These are phyloP conservation scores for Esperia sulphurella DNA, from an alignment of 2,888 invertebrate species.

Conservation along the genomic window DNA sequence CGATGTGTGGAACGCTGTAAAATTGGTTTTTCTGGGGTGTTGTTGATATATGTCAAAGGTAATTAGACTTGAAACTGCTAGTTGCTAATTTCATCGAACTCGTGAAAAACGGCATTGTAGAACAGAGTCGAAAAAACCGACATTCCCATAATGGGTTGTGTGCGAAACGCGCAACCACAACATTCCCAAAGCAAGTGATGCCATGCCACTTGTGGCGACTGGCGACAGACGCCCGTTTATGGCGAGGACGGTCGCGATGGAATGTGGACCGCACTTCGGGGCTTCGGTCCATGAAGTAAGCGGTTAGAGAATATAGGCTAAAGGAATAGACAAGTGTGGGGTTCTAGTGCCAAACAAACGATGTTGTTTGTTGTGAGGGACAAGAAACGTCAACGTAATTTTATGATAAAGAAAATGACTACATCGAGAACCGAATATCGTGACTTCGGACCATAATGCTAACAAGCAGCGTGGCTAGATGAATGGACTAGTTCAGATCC, in stretches of 20 bases:
- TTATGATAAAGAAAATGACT: too few relatives aligned
- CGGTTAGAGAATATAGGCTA: conserved; percentile 13
- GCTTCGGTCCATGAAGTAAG: conserved; percentile 19
- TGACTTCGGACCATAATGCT: too few relatives aligned
- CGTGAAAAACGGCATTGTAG: conserved; percentile 33
- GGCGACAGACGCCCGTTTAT: conserved; percentile 59
- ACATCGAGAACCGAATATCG: too few relatives aligned
- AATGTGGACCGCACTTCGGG: conserved; percentile 50
- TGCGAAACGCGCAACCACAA: conserved; percentile 57
- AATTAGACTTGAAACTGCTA: too few relatives aligned
- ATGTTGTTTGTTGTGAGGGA: too few relatives aligned
- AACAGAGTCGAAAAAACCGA: conserved; percentile 39
- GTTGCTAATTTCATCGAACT: conserved; percentile 22
- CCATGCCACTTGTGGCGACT: conserved; percentile 50
- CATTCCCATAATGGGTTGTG: conserved; percentile 51
- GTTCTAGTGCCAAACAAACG: background rate
- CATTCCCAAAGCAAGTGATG: conserved; percentile 54
- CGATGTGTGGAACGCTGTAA: too few relatives aligned
- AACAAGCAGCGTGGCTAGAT: too few relatives aligned
- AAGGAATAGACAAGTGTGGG: background rate
- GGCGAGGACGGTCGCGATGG: conserved; percentile 67
- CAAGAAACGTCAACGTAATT: too few relatives aligned
- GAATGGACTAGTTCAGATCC: too few relatives aligned
- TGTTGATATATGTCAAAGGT: too few relatives aligned
- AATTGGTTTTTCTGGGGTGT: too few relatives aligned